Evolutionary conservation across 37 sponge, comb jelly and placozoan genomes (phyloP).

Genomic region (Ephydatia muelleri): DNA sequence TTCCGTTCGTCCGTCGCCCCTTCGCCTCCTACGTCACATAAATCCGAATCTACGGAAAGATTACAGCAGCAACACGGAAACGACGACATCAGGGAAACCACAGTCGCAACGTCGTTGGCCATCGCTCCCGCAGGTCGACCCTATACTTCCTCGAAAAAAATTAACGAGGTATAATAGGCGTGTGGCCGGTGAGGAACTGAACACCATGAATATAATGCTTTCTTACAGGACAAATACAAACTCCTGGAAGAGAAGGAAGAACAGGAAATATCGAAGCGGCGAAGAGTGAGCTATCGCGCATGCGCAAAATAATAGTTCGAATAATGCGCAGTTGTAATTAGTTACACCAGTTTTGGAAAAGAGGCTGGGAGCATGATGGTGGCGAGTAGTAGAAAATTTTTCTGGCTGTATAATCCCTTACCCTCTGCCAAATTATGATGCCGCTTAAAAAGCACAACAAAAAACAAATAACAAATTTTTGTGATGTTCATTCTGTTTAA

Average conservation of each 20-base stretch:
- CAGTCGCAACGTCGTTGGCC: neutral
- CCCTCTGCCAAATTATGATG: too few relatives aligned
- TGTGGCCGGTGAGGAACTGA: neutral
- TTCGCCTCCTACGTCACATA: constrained; percentile 17
- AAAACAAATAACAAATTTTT: too few relatives aligned
- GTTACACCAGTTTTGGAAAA: neutral
- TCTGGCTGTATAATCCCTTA: too few relatives aligned
- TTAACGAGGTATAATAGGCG: neutral
- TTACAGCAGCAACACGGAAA: too few relatives aligned
- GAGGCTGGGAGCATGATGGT: too few relatives aligned
- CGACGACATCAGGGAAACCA: too few relatives aligned
- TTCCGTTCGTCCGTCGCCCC: constrained; percentile 24
- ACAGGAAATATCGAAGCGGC: constrained; percentile 7
- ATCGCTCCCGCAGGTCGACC: neutral
- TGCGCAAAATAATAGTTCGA: neutral
- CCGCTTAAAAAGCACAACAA: too few relatives aligned
- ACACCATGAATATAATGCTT: neutral
- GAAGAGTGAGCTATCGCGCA: constrained; percentile 20
- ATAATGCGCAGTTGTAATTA: neutral
- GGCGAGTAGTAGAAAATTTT: too few relatives aligned
- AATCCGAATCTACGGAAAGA: neutral
- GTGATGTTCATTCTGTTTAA: too few relatives aligned
- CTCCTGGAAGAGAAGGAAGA: constrained; percentile 43
- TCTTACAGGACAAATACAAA: neutral
- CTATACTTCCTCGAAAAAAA: neutral